phyloP scores from a whole-genome alignment of 2,113 vertebrate genomes.

The Oncorhynchus keta region DNA sequence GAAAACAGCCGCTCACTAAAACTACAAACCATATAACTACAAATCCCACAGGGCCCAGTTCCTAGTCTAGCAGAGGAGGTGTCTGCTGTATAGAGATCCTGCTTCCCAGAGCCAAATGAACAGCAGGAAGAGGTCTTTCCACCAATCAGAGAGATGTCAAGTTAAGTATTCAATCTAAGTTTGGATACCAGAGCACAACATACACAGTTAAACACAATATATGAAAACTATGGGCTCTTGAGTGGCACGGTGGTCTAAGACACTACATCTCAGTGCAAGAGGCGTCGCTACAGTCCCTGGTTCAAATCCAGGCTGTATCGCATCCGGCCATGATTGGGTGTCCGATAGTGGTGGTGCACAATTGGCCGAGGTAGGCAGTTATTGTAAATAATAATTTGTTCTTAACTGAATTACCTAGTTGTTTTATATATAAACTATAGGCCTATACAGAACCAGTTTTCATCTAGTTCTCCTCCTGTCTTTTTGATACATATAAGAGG shows the following conservation, averaged over 20 bases:
- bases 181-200: conserved; percentile 60
- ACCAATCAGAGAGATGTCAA: neutral
- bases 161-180: neutral
- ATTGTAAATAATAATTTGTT: too few relatives aligned
- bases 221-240: conserved; percentile 33
- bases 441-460: conserved; percentile 21
- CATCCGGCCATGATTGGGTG: too few relatives aligned
- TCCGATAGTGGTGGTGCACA: too few relatives aligned
- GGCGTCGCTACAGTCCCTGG: too few relatives aligned
- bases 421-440: conserved; percentile 38
- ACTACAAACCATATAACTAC: neutral
- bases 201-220: conserved; percentile 11
- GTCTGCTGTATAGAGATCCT: neutral
- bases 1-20: conserved; percentile 2
- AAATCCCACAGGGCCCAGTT: neutral
- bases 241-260: too few relatives aligned
- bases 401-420: neutral
- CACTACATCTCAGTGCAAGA: too few relatives aligned
- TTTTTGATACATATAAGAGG: neutral
- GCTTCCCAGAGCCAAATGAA: neutral
- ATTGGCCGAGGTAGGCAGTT: too few relatives aligned
- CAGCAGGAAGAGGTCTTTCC: neutral
- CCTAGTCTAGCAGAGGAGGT: neutral
- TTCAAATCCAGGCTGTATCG: too few relatives aligned
- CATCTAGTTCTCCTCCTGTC: neutral